Evolutionary conservation across 2,888 invertebrate genomes (phyloP).

Genomic region (Eubasilissa splendida): DNA sequence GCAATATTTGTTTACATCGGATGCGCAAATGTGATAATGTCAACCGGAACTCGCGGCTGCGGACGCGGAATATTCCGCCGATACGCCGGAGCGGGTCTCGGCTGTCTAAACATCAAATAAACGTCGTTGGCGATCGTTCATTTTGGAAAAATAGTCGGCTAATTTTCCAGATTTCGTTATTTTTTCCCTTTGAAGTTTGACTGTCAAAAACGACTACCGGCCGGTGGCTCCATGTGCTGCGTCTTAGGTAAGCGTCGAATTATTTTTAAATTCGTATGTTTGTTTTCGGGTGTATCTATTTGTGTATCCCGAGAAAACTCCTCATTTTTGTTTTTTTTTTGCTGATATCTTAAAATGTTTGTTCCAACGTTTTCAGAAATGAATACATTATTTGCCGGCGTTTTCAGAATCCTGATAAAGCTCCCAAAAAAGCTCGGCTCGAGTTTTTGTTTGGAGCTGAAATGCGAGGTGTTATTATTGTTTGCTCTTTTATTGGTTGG

Average conservation of each 20-base stretch:
- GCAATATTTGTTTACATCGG: slow-evolving; percentile 34
- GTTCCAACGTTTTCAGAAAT: too few species aligned
- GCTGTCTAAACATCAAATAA: background rate
- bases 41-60: slow-evolving; percentile 3
- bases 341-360: too few species aligned
- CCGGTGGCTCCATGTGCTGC: slow-evolving; percentile 26
- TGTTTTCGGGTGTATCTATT: background rate
- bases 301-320: too few species aligned
- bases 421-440: background rate
- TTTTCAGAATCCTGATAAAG: background rate
- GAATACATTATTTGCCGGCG: too few species aligned
- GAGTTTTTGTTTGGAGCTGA: background rate
- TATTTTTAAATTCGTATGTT: slow-evolving; percentile 14
- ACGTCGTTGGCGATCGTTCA: background rate
- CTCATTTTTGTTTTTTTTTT: too few species aligned
- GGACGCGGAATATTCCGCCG: background rate
- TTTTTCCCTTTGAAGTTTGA: slow-evolving; percentile 18
- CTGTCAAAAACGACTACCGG: slow-evolving; percentile 29
- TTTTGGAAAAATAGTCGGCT: background rate
- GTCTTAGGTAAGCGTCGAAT: slow-evolving; percentile 22
- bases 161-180: background rate
- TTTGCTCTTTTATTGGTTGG: background rate
- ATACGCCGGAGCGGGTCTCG: background rate
- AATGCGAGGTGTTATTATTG: background rate
- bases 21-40: slow-evolving; percentile 32